phyloP scores from a whole-genome alignment of 2,888 invertebrate genomes.

The Aphodius sticticus region DNA sequence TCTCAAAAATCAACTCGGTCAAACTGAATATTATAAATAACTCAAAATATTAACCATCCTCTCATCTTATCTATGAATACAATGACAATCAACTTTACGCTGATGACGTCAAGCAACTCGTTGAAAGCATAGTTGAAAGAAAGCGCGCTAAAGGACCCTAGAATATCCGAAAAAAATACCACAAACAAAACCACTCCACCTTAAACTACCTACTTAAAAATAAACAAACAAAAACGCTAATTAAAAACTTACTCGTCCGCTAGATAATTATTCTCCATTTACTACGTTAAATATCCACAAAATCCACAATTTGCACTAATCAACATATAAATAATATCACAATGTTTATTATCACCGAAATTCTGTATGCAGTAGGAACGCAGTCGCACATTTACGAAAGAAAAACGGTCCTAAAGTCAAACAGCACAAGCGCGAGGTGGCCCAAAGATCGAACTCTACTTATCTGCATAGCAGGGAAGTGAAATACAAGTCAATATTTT shows the following conservation, averaged over 20 bases:
- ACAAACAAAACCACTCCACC: too few species aligned
- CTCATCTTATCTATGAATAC: background rate
- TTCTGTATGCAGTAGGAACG: background rate
- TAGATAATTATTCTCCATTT: background rate
- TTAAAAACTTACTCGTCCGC: background rate
- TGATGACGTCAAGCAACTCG: background rate
- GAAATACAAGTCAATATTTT: background rate
- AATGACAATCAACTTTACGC: background rate
- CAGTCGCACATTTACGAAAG: background rate
- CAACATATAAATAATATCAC: background rate
- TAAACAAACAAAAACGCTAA: background rate
- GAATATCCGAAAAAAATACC: too few species aligned
- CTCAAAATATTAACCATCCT: background rate
- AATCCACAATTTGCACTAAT: background rate
- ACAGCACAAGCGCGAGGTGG: background rate
- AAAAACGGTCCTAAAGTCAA: background rate
- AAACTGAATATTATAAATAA: background rate
- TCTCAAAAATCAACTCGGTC: background rate
- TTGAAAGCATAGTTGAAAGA: background rate
- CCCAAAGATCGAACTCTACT: background rate
- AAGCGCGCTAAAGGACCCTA: too few species aligned
- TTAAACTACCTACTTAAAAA: background rate
- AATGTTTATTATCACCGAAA: background rate
- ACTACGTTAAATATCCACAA: background rate
- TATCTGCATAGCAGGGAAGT: constrained; percentile 4